Percentiles rank a stretch among this genome's conserved stretches.
These are phyloP conservation scores for Lasioglossum marginatum DNA, from an alignment of 2,888 invertebrate genomes.

Conservation along the genomic window DNA sequence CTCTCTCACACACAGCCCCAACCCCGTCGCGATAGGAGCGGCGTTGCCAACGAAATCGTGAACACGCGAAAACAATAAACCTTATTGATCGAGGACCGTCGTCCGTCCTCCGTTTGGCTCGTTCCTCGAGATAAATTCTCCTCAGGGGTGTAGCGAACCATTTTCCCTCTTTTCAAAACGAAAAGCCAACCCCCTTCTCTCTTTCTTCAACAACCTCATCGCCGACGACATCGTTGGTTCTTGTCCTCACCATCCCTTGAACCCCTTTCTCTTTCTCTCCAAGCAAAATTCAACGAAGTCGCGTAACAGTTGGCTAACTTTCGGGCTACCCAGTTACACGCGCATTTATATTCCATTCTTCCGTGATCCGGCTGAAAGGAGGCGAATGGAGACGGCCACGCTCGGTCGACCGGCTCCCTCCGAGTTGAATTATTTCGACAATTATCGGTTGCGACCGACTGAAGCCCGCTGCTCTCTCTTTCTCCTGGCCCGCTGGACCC, in stretches of 20 bases:
- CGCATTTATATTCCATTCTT: slow-evolving; percentile 40
- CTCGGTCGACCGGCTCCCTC: neutral
- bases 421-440: slow-evolving; percentile 21
- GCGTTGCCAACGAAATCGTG: slow-evolving; percentile 46
- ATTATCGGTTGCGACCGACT: neutral
- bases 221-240: neutral
- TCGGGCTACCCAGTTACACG: slow-evolving; percentile 27
- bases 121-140: slow-evolving; percentile 20
- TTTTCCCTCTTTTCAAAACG: slow-evolving; percentile 11
- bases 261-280: neutral
- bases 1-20: neutral
- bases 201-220: neutral
- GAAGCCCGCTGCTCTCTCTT: neutral
- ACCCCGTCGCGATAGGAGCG: slow-evolving; percentile 31
- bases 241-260: neutral
- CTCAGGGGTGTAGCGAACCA: slow-evolving; percentile 25
- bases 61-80: slow-evolving; percentile 60
- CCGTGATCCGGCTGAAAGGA: slow-evolving; percentile 15
- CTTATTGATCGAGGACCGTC: slow-evolving; percentile 49
- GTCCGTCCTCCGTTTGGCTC: slow-evolving; percentile 27
- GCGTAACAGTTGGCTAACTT: slow-evolving; percentile 36
- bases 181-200: neutral
- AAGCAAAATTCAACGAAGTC: slow-evolving; percentile 15
- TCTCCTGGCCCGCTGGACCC: neutral
- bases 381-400: slow-evolving; percentile 4